These are phyloP conservation scores for Scelioninae gen. 1 DNA, from an alignment of 2,888 invertebrate genomes.

Conservation along the genomic window DNA sequence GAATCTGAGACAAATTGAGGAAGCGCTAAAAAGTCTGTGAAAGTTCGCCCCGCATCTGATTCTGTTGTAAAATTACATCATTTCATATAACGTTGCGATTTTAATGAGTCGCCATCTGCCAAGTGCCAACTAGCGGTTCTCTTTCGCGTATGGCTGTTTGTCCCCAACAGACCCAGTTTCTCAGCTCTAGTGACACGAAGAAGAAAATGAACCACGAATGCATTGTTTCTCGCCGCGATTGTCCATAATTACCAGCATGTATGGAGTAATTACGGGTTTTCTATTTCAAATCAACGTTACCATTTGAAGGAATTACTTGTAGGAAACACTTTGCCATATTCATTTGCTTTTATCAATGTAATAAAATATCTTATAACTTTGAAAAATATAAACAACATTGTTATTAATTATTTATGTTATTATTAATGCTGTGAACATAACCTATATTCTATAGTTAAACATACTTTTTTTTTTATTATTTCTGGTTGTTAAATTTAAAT, in stretches of 20 bases:
- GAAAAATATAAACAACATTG: no score
- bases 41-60: slow-evolving; percentile 7
- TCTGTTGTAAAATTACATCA: slow-evolving; percentile 23
- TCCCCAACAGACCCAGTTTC: slow-evolving; percentile 52
- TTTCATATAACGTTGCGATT: slow-evolving; percentile 13
- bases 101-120: slow-evolving; percentile 58
- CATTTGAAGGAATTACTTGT: no score
- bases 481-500: no score
- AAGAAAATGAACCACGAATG: slow-evolving; percentile 26
- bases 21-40: background rate
- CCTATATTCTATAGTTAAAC: no score
- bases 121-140: slow-evolving; percentile 49
- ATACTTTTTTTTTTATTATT: no score
- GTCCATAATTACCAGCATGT: slow-evolving; percentile 23
- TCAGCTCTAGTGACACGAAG: slow-evolving; percentile 39
- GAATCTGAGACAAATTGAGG: no score
- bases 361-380: no score
- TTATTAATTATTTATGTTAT: no score
- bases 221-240: slow-evolving; percentile 35
- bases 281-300: background rate
- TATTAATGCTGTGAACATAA: no score
- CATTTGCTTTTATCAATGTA: no score
- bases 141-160: slow-evolving; percentile 12
- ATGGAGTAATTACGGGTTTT: slow-evolving; percentile 30
- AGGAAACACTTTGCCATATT: no score